Conservation (phyloP, 1,140 invertebrate species). For the Drosophila trapezifrons region DNA sequence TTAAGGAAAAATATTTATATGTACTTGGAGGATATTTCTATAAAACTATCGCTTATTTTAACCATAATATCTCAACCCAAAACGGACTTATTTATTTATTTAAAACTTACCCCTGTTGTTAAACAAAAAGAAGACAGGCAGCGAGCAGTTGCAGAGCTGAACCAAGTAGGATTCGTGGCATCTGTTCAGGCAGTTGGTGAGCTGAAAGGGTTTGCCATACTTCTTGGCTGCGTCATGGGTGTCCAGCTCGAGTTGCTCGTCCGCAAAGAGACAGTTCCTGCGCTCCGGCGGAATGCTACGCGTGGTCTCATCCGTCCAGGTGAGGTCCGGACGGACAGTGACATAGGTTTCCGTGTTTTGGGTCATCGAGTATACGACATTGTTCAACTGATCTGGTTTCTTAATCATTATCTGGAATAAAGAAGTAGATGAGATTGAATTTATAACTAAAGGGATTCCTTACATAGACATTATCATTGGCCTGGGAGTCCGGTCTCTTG, state of each 20-base stretch:
- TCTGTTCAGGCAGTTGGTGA: slow-evolving; percentile 63
- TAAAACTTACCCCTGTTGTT: slow-evolving; percentile 49
- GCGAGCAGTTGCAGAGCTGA: slow-evolving; percentile 67
- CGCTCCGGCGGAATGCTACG: slow-evolving; percentile 44
- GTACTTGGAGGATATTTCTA: too few relatives aligned
- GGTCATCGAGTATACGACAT: slow-evolving; percentile 63
- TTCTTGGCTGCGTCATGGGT: slow-evolving; percentile 37
- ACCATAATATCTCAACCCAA: too few relatives aligned
- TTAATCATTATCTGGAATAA: slow-evolving; percentile 70
- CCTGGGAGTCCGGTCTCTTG: slow-evolving; percentile 54
- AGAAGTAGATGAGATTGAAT: too few relatives aligned
- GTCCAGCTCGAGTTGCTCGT: slow-evolving; percentile 59
- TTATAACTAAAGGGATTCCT: neutral
- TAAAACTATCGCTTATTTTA: too few relatives aligned
- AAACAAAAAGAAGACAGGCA: slow-evolving; percentile 66
- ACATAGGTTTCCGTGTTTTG: slow-evolving; percentile 73
- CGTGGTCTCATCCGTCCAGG: slow-evolving; percentile 60
- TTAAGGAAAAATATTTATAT: neutral
- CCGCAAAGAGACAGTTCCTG: slow-evolving; percentile 64
- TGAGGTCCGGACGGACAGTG: slow-evolving; percentile 65
- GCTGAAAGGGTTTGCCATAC: slow-evolving; percentile 36
- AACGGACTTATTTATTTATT: neutral
- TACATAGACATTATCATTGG: slow-evolving; percentile 66
- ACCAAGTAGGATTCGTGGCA: slow-evolving; percentile 74
- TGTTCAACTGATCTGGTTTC: slow-evolving; percentile 59